Conservation (phyloP, 2,888 invertebrate genomes). For the Dysmachus trigonus region DNA sequence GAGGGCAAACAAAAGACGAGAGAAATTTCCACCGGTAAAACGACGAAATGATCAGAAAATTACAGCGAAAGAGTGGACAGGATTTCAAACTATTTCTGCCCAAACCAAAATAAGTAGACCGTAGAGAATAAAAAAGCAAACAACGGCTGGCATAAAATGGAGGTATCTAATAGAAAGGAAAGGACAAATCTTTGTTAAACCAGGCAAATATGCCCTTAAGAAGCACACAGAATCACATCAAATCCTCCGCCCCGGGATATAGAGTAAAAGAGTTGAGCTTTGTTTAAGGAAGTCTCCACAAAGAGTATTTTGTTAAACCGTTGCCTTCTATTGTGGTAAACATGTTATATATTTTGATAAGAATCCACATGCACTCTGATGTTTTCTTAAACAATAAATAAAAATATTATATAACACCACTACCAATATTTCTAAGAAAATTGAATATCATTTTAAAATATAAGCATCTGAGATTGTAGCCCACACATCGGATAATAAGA, state of each 20-base stretch:
- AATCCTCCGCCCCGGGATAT: background rate
- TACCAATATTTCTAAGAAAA: too few relatives aligned
- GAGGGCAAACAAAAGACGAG: background rate
- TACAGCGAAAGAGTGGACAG: background rate
- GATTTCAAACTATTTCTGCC: background rate
- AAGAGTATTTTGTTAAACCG: background rate
- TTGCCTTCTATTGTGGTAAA: background rate
- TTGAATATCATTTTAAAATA: too few relatives aligned
- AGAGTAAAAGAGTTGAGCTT: background rate
- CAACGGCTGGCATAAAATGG: background rate
- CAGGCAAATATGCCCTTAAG: background rate
- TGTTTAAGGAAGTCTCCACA: background rate
- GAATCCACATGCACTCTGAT: too few relatives aligned
- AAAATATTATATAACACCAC: too few relatives aligned
- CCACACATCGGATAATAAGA: too few relatives aligned
- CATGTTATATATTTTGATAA: too few relatives aligned
- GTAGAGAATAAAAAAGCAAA: background rate
- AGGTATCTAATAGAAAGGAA: background rate
- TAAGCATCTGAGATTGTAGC: too few relatives aligned
- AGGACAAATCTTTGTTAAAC: background rate
- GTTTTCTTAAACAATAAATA: too few relatives aligned
- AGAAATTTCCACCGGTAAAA: background rate
- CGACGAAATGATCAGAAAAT: constrained; percentile 8
- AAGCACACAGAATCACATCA: background rate
- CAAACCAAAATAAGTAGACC: background rate